Base-by-base conservation (phyloP, 2,113 vertebrate genomes). In the Bufo bufo region DNA sequence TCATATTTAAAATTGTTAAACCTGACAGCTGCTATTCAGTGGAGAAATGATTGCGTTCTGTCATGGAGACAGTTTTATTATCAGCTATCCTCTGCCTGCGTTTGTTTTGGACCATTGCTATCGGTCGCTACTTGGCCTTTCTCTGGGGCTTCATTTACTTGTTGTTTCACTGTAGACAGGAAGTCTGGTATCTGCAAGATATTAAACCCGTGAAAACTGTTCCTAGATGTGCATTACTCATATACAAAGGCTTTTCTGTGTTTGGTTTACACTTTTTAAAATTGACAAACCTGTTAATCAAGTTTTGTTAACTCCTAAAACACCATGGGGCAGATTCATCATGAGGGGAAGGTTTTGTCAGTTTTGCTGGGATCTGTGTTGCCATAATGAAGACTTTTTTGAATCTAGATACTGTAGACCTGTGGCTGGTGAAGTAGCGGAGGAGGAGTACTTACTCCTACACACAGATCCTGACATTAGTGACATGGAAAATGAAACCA, bases 131-230 rank as follows among this genome's bases (percentile, higher is more conserved):
- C 43, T 80, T 80, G 43, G 14, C 12, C n/a, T 8, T 16, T 78
- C 52, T 56, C 77, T 43, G n/a, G 52, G 77, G 77, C 11, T 14
- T n/a, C 52, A 16, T 33, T 56, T 56, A 80, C 50, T 80, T 23
- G 61, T 83, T 66, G 4, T 66, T 8, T 47, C 20, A 11, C n/a
- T 52, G 16, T 69, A 83, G 61, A 66, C 61, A 83, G 81, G 81
- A 83, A 83, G 81, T 83, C 81, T 83, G 61, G 0, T 12, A 69
- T 45, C 81, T 66, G 59, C 47, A 50, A 83, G 81, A 83, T 83
- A 83, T 33, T 20, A 75, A 49, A 75, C 17, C 14, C 13, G 11
- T 16, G 69, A 17, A 59, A 59, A 11, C 17, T 1, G 23, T 47
- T 82, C 58, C 58, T 43, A 13, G 33, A 61, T 45, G 17, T 82